Conservation (phyloP, 92 coral and sea anemone species). For the Isaurus tuberculatus region DNA sequence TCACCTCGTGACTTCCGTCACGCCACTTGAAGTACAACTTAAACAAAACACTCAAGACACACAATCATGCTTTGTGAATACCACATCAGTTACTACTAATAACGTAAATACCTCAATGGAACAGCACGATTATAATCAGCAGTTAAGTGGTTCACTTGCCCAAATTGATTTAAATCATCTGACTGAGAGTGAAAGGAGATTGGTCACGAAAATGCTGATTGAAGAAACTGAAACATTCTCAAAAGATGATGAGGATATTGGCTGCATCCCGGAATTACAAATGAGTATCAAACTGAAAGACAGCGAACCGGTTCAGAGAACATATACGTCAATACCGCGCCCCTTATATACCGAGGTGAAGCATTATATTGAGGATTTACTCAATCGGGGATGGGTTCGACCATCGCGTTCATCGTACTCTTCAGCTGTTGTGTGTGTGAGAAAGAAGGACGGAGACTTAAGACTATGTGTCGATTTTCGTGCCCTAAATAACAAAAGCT, state of each 20-base stretch:
- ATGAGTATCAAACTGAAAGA: conserved; percentile 58
- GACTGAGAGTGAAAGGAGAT: conserved; percentile 46
- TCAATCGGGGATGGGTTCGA: conserved; percentile 61
- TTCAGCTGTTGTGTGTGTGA: conserved; percentile 47
- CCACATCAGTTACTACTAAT: conserved; percentile 19
- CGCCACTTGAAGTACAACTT: conserved; percentile 26
- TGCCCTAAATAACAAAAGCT: conserved; percentile 49
- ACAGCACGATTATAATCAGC: neutral
- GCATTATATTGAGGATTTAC: conserved; percentile 50
- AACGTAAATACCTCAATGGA: neutral
- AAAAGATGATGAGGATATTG: conserved; percentile 59
- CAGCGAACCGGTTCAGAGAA: conserved; percentile 58
- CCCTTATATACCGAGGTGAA: conserved; percentile 67
- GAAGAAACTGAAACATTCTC: conserved; percentile 74
- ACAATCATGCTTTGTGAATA: neutral
- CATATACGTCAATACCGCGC: conserved; percentile 56
- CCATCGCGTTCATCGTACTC: conserved; percentile 59
- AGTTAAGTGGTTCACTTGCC: conserved; percentile 52
- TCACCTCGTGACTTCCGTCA: conserved; percentile 10
- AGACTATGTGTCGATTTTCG: conserved; percentile 57
- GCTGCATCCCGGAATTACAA: conserved; percentile 52
- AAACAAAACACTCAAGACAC: conserved; percentile 20
- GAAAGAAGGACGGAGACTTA: conserved; percentile 58
- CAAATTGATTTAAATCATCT: conserved; percentile 57
- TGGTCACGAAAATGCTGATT: conserved; percentile 58